Conservation (phyloP, 2,113 vertebrate genomes). For the Columba livia region DNA sequence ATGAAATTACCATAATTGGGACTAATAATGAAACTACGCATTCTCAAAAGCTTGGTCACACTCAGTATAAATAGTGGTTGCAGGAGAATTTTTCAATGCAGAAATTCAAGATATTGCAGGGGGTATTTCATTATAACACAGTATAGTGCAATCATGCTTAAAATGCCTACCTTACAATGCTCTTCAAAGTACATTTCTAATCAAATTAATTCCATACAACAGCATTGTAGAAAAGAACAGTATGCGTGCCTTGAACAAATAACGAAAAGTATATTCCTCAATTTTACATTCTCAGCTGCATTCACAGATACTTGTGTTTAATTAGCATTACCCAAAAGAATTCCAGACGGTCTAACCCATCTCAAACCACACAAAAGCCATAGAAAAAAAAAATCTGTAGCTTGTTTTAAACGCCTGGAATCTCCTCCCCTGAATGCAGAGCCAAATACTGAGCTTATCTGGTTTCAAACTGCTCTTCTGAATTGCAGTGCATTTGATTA, state of each 20-base stretch:
- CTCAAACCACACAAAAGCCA: neutral
- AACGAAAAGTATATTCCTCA: neutral
- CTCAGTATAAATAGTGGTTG: too few species aligned
- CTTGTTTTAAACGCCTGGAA: constrained; percentile 17
- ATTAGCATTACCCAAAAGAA: constrained; percentile 17
- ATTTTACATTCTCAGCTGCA: neutral
- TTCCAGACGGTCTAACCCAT: neutral
- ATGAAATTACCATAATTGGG: neutral
- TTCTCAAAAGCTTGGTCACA: neutral
- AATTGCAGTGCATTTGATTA: constrained; percentile 29
- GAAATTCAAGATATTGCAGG: neutral
- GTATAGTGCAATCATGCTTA: neutral
- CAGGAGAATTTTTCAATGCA: neutral
- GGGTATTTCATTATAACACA: neutral
- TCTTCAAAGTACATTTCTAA: neutral
- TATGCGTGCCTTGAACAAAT: neutral
- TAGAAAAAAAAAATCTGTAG: neutral
- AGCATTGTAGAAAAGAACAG: neutral
- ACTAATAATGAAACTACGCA: neutral
- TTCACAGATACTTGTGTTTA: neutral
- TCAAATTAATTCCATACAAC: neutral
- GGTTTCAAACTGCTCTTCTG: constrained; percentile 38
- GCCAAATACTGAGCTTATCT: constrained; percentile 12
- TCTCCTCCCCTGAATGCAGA: neutral
- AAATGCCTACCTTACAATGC: neutral